A percentile compares a stretch with the other conserved stretches of the same genome.
phyloP scores from a whole-genome alignment of 2,888 invertebrate species.

The Oithona nana region DNA sequence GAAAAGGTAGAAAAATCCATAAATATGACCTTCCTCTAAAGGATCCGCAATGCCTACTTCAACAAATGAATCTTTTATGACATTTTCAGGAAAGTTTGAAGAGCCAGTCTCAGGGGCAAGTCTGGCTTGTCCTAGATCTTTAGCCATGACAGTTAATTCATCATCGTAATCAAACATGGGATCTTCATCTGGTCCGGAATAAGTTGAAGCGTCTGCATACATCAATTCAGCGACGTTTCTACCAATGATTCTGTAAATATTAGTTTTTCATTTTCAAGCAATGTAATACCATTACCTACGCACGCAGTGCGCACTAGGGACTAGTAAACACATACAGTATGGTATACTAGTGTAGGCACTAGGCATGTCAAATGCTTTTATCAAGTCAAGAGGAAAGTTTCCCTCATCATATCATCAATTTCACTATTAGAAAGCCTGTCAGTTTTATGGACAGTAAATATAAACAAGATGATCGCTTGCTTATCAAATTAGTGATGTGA shows the following conservation, averaged over 20 bases:
- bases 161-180: not conserved
- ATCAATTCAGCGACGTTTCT: not conserved
- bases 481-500: not conserved
- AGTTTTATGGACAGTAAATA: no score
- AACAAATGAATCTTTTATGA: no score
- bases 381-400: no score
- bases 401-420: no score
- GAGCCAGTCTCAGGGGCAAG: no score
- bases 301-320: no score
- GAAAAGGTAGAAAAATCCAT: not conserved
- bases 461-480: no score
- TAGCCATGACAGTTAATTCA: not conserved
- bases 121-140: not conserved
- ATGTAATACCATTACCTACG: no score
- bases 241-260: not conserved
- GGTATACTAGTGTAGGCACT: no score
- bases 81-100: not conserved
- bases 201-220: not conserved
- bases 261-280: no score
- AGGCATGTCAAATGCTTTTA: no score
- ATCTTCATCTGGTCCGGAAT: not conserved
- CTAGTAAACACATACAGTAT: not conserved
- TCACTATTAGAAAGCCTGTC: no score
- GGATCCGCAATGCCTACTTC: not conserved
- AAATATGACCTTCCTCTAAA: not conserved